phyloP scores from a whole-genome alignment of 2,888 invertebrate species.

The Drosophila putrida region DNA sequence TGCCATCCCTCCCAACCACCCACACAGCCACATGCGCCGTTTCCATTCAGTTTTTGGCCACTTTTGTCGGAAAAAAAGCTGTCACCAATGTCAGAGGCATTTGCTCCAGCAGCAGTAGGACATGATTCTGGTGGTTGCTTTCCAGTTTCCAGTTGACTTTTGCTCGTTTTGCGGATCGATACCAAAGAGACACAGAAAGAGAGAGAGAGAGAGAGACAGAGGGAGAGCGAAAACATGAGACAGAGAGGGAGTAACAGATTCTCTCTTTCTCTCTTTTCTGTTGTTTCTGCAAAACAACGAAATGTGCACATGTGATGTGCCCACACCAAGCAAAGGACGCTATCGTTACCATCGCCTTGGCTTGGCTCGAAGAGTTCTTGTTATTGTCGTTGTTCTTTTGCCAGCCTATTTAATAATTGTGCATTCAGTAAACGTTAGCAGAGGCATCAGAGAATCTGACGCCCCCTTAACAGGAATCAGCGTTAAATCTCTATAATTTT shows the following conservation, averaged over 20 bases:
- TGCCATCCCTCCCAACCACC: conserved; percentile 18
- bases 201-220: conserved; percentile 11
- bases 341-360: conserved; percentile 25
- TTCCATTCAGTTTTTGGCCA: conserved; percentile 53
- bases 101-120: conserved; percentile 35
- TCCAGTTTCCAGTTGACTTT: conserved; percentile 80
- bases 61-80: conserved; percentile 29
- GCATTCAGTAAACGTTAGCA: conserved; percentile 73
- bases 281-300: conserved; percentile 62
- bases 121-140: conserved; percentile 70
- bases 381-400: conserved; percentile 50
- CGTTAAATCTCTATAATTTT: conserved; percentile 70
- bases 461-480: conserved; percentile 60
- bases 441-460: conserved; percentile 33
- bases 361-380: conserved; percentile 10
- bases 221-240: not conserved
- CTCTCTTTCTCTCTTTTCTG: conserved; percentile 24
- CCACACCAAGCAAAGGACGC: conserved; percentile 51
- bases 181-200: conserved; percentile 30
- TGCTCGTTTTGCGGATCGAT: conserved; percentile 72
- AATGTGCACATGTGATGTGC: conserved; percentile 78
- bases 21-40: conserved; percentile 23
- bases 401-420: conserved; percentile 76
- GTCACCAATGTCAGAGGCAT: conserved; percentile 61
- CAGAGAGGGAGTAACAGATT: conserved; percentile 3